These are phyloP conservation scores for Spea hammondii DNA, from an alignment of 2,797 vertebrate species.

Conservation along the genomic window DNA sequence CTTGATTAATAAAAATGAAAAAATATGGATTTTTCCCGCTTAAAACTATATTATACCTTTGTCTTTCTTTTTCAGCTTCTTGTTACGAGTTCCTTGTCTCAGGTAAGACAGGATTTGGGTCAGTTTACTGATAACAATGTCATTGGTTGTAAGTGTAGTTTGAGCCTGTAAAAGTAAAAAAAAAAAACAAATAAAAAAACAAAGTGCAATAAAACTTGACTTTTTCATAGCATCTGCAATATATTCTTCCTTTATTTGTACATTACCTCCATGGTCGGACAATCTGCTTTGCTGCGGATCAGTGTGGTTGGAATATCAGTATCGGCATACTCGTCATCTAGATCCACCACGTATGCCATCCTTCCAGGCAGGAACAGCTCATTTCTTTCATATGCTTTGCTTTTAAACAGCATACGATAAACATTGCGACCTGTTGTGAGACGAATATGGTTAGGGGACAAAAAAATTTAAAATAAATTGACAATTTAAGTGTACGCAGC, in stretches of 20 bases:
- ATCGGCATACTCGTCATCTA: constrained; percentile 94
- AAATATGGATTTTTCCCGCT: background rate
- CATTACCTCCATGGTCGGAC: constrained; percentile 92
- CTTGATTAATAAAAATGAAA: background rate
- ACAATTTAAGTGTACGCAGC: too few species aligned
- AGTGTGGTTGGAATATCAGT: constrained; percentile 95
- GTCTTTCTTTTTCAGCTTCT: constrained; percentile 97
- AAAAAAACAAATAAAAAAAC: too few species aligned
- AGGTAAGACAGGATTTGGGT: constrained; percentile 97
- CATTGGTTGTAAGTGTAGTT: constrained; percentile 95
- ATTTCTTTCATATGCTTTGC: constrained; percentile 82
- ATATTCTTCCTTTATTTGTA: background rate
- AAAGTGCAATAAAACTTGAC: too few species aligned
- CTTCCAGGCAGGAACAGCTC: constrained; percentile 92
- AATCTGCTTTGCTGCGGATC: constrained; percentile 96
- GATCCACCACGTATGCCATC: constrained; percentile 96
- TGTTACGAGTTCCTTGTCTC: constrained; percentile 92
- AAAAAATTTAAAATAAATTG: too few species aligned
- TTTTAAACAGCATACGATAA: constrained; percentile 89
- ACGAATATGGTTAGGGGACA: background rate
- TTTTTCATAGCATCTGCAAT: too few species aligned
- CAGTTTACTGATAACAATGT: constrained; percentile 96
- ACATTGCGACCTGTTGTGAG: constrained; percentile 81
- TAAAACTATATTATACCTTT: constrained; percentile 72
- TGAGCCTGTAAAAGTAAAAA: constrained; percentile 78